These are phyloP conservation scores for Thysanoteuthis rhombus DNA, from an alignment of 2,888 invertebrate species.

Conservation along the genomic window DNA sequence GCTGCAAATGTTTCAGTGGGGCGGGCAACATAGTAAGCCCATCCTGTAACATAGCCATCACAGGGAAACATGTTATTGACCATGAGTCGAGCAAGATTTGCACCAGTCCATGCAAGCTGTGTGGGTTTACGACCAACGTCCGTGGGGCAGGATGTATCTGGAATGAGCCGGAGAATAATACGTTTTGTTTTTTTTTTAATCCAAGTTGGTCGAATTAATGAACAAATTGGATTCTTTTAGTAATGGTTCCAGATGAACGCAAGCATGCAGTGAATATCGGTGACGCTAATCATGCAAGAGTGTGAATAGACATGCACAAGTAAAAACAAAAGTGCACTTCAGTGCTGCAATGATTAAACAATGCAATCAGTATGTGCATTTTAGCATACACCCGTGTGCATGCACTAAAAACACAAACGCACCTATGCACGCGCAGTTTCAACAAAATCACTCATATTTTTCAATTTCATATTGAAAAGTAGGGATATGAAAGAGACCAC, in stretches of 20 bases:
- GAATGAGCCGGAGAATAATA: not conserved
- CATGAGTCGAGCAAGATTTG: conserved; percentile 59
- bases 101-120: conserved; percentile 49
- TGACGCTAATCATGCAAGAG: not conserved
- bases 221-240: not conserved
- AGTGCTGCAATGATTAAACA: not conserved
- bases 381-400: not conserved
- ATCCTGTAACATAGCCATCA: conserved; percentile 53
- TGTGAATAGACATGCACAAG: not conserved
- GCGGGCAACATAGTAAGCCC: conserved; percentile 58
- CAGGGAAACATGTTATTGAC: conserved; percentile 63
- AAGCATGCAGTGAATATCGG: not conserved
- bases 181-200: not conserved
- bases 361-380: not conserved
- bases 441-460: no score
- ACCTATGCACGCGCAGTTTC: no score
- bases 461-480: no score
- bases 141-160: conserved; percentile 46
- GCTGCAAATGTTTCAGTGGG: conserved; percentile 53
- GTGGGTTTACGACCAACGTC: conserved; percentile 55
- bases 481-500: no score
- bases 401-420: not conserved
- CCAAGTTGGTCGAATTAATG: not conserved
- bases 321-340: not conserved
- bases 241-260: not conserved